Evolutionary conservation across 2,113 vertebrate genomes (phyloP), one percentile per base, ranked within the genome.

Genomic region (Petromus typicus): DNA sequence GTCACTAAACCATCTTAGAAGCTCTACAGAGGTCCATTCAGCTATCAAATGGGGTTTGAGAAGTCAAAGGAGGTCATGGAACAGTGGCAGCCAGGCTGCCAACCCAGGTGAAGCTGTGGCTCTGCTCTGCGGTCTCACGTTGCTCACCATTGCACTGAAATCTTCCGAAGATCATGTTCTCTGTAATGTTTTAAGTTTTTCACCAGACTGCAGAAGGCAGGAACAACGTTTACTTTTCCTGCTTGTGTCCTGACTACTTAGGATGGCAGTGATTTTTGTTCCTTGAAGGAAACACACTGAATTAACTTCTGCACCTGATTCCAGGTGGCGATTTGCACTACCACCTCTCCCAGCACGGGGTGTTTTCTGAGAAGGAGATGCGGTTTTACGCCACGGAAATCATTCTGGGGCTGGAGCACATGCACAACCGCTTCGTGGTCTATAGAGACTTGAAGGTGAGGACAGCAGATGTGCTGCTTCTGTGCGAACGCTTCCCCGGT

Each of bases 331-430:
- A 99, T 96, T 98, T 99, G 98, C 99, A 99, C 98, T 99, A 99
- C 95, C 99, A 99, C 97, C 99, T 99, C 84, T 99, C 99, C 7
- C 99, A 99, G 96, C 99, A 99, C 0, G 99, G 99, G 1, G 99
- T 99, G 34, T 99, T 99, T 97, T 99, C 99, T 1, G 99, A 99
- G 98, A 99, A 99, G 93, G 99, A 99, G 97, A 99, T 99, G 99
- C 99, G 99, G 20, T 99, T 99, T 98, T 99, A 99, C 56, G 99
- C 99, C 48, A 98, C 99, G 2, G 99, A 99, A 96, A 99, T 99
- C 98, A 99, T 99, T 98, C 98, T 99, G 96, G 99, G 99, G 9
- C 99, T 99, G 87, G 99, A 99, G 48, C 99, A 99, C 98, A 99
- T 99, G 99, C 99, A 99, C 98, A 99, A 98, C 94, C 99, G 99